These are phyloP conservation scores for Dyspetes luteomarginatus DNA, from an alignment of 2,888 invertebrate genomes.

Conservation along the genomic window DNA sequence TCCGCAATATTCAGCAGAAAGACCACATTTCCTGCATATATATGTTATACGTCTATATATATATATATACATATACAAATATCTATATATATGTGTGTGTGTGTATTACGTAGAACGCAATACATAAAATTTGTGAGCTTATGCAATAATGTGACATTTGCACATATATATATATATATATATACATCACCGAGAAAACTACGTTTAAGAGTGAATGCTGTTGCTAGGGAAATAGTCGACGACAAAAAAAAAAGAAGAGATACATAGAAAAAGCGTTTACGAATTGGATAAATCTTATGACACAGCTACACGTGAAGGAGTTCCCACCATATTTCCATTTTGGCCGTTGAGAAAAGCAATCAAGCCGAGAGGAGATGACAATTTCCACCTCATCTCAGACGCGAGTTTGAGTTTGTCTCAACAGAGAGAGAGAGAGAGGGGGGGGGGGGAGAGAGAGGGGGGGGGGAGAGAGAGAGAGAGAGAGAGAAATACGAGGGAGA, in stretches of 20 bases:
- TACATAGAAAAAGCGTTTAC: neutral
- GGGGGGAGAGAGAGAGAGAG: neutral
- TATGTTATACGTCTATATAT: neutral
- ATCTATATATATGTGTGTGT: neutral
- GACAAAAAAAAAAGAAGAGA: conserved; percentile 7
- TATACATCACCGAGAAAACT: no score
- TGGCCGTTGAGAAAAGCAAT: conserved; percentile 57
- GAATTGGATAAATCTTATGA: conserved; percentile 35
- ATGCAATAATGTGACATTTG: neutral
- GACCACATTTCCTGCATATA: neutral
- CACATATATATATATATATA: no score
- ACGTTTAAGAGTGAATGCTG: neutral
- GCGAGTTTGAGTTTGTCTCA: conserved; percentile 26
- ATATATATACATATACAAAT: neutral
- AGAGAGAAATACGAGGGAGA: conserved; percentile 6
- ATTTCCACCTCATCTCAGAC: conserved; percentile 61
- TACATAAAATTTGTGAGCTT: neutral
- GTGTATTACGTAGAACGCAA: no score
- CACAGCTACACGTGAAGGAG: neutral
- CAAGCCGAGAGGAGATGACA: conserved; percentile 54
- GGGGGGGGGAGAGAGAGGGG: neutral
- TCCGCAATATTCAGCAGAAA: conserved; percentile 71
- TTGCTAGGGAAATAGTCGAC: neutral
- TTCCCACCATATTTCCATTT: conserved; percentile 46
- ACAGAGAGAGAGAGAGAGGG: neutral